These are phyloP conservation scores for Ormyrus thymus DNA, from an alignment of 2,888 invertebrate genomes.

Conservation along the genomic window DNA sequence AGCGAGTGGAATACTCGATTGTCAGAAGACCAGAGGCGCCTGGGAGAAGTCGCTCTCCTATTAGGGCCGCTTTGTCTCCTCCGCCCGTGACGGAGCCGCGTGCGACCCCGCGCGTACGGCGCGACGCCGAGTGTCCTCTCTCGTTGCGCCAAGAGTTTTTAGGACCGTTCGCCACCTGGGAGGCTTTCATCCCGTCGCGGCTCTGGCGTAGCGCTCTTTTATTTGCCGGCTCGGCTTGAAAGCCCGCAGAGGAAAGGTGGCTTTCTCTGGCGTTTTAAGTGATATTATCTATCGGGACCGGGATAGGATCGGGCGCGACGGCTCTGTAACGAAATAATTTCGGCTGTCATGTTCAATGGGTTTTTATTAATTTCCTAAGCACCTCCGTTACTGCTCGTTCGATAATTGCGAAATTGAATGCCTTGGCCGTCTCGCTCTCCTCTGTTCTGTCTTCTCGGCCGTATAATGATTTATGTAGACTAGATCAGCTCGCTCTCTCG, in stretches of 20 bases:
- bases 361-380: conserved; percentile 51
- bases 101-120: neutral
- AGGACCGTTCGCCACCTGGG: conserved; percentile 18
- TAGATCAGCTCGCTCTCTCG: neutral
- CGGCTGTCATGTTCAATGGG: conserved; percentile 43
- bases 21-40: conserved; percentile 49
- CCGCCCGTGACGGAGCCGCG: no score
- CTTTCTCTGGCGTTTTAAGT: conserved; percentile 12
- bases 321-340: conserved; percentile 50
- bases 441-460: conserved; percentile 9
- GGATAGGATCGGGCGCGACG: conserved; percentile 37
- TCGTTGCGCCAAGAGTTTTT: conserved; percentile 5
- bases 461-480: conserved; percentile 41
- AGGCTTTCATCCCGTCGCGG: conserved; percentile 10
- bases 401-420: conserved; percentile 48
- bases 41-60: conserved; percentile 32
- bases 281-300: conserved; percentile 38
- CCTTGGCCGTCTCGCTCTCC: neutral
- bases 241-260: neutral
- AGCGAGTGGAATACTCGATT: conserved; percentile 11
- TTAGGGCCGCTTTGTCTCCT: no score
- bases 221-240: neutral
- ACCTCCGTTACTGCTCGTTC: conserved; percentile 26
- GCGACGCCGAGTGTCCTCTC: neutral
- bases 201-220: neutral